Conservation (phyloP, 2,113 vertebrate species). For the Empidonax traillii region DNA sequence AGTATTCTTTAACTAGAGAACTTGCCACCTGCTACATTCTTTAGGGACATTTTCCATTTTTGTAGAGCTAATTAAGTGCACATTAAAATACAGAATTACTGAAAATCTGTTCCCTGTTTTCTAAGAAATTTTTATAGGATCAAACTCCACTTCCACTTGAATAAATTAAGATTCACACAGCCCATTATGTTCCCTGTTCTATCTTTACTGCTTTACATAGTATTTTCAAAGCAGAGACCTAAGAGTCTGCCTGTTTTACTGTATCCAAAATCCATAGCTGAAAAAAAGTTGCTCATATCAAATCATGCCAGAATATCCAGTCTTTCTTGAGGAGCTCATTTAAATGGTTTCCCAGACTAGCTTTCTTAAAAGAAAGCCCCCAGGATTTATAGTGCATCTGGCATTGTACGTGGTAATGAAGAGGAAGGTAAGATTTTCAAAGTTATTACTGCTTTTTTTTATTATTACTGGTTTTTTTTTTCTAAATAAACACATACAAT, state of each 20-base stretch:
- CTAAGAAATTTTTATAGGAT: neutral
- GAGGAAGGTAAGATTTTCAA: neutral
- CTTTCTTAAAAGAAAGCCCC: neutral
- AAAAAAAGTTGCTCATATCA: neutral
- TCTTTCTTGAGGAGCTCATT: neutral
- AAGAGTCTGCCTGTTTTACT: neutral
- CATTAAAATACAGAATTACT: neutral
- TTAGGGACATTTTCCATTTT: neutral
- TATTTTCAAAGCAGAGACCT: neutral
- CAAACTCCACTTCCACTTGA: neutral
- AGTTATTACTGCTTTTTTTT: neutral
- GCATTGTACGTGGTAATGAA: neutral
- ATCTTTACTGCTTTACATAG: neutral
- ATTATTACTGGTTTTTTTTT: neutral
- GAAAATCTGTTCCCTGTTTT: neutral
- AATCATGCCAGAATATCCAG: neutral
- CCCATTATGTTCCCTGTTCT: neutral
- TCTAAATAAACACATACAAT: neutral
- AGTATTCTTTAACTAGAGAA: constrained; percentile 11
- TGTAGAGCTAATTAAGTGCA: neutral
- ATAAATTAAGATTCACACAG: neutral
- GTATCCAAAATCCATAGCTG: neutral
- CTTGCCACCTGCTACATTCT: neutral
- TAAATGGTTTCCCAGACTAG: neutral
- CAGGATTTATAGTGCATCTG: neutral